These are phyloP conservation scores for Tineola bisselliella DNA, from an alignment of 2,888 invertebrate species.

Conservation along the genomic window DNA sequence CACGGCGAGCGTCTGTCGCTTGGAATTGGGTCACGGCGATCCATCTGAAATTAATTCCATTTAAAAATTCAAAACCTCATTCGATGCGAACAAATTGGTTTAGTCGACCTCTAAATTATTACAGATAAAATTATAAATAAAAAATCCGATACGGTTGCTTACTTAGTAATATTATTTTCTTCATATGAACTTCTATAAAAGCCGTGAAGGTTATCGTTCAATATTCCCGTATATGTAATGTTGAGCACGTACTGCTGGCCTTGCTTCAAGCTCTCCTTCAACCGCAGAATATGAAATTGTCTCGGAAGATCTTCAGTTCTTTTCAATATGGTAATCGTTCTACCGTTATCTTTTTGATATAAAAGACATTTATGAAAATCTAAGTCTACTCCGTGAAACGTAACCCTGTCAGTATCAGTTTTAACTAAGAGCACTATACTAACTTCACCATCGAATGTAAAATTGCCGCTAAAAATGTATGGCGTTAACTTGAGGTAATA, in stretches of 20 bases:
- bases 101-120: too few relatives aligned
- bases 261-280: conserved; percentile 65
- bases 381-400: conserved; percentile 79
- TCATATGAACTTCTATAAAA: conserved; percentile 86
- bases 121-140: background rate
- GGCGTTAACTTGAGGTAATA: conserved; percentile 79
- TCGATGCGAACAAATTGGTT: too few relatives aligned
- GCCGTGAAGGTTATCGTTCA: conserved; percentile 81
- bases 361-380: conserved; percentile 69
- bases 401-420: conserved; percentile 72
- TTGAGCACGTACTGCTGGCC: conserved; percentile 73
- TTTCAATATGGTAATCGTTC: conserved; percentile 35
- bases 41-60: conserved; percentile 65
- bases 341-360: conserved; percentile 43
- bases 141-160: conserved; percentile 22
- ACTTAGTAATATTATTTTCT: conserved; percentile 75
- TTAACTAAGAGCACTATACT: conserved; percentile 71
- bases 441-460: conserved; percentile 80
- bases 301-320: conserved; percentile 67
- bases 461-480: conserved; percentile 77
- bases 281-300: conserved; percentile 75
- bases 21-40: conserved; percentile 85
- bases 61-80: background rate
- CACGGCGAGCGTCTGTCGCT: conserved; percentile 81
- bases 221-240: conserved; percentile 75